These are phyloP conservation scores for Molossus molossus DNA, from an alignment of 2,797 vertebrate genomes.

Conservation along the genomic window DNA sequence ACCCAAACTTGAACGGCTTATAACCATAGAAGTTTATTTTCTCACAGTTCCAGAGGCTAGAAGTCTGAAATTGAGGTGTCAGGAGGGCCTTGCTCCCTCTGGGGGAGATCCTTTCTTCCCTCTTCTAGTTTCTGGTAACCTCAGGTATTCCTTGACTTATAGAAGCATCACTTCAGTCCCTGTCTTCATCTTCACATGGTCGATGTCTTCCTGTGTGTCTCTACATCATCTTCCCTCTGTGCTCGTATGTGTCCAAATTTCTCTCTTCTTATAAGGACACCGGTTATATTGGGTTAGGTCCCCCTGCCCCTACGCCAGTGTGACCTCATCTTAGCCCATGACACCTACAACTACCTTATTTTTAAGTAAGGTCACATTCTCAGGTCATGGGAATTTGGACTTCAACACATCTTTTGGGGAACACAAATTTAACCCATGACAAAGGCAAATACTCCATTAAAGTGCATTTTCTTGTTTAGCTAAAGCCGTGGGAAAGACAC, in stretches of 20 bases:
- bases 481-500: not conserved
- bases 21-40: not conserved
- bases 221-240: not conserved
- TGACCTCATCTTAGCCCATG: not conserved
- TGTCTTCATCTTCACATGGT: not conserved
- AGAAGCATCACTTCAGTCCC: not conserved
- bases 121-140: not conserved
- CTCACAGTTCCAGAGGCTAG: not conserved
- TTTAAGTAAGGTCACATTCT: not conserved
- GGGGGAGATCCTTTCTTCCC: not conserved
- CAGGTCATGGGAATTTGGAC: not conserved
- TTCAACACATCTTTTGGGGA: not conserved
- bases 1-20: not conserved
- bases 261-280: too few species aligned
- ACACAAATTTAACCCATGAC: not conserved
- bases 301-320: not conserved
- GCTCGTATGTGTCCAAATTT: not conserved
- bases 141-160: not conserved
- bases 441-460: not conserved
- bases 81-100: not conserved
- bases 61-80: not conserved
- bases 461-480: not conserved
- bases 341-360: not conserved
- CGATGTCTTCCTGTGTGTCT: not conserved
- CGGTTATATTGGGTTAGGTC: too few species aligned